Evolutionary conservation across 2,888 invertebrate genomes (phyloP).

Genomic region (Girardia tigrina): DNA sequence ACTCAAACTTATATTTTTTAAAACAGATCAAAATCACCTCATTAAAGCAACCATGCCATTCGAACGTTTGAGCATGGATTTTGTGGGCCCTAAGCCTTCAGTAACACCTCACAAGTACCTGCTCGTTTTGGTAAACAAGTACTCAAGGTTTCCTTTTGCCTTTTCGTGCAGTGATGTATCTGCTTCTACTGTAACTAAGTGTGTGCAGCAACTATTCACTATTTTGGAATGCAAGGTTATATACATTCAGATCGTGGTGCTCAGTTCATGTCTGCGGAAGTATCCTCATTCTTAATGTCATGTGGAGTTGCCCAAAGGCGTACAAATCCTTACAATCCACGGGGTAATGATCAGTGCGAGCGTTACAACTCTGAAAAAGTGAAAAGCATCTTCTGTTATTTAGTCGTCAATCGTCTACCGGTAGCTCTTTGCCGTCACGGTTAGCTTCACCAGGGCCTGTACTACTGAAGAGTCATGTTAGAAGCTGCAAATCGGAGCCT

Average conservation of each 20-base stretch:
- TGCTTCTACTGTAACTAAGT: background rate
- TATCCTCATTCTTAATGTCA: background rate
- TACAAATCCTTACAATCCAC: background rate
- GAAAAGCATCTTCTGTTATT: no score
- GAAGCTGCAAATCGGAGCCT: conserved; percentile 24
- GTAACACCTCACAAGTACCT: conserved; percentile 36
- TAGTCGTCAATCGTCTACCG: conserved; percentile 18
- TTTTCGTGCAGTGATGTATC: conserved; percentile 37
- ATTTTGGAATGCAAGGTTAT: background rate
- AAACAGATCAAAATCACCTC: conserved; percentile 28
- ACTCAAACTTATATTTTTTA: conserved; percentile 34
- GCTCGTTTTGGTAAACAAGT: conserved; percentile 38
- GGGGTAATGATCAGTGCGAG: no score
- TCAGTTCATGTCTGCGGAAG: background rate
- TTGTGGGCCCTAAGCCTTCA: conserved; percentile 38
- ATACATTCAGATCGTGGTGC: background rate
- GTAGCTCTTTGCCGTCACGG: conserved; percentile 5
- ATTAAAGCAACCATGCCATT: conserved; percentile 38
- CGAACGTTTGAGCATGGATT: conserved; percentile 38
- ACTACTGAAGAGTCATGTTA: conserved; percentile 1
- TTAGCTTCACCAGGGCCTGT: conserved; percentile 24
- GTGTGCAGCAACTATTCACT: background rate
- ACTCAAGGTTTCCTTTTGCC: conserved; percentile 38
- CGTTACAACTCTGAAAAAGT: no score
- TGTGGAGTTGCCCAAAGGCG: background rate